Evolutionary conservation across 2,113 vertebrate species (phyloP), one percentile per base, ranked within the genome.

Genomic region (Eptesicus fuscus): DNA sequence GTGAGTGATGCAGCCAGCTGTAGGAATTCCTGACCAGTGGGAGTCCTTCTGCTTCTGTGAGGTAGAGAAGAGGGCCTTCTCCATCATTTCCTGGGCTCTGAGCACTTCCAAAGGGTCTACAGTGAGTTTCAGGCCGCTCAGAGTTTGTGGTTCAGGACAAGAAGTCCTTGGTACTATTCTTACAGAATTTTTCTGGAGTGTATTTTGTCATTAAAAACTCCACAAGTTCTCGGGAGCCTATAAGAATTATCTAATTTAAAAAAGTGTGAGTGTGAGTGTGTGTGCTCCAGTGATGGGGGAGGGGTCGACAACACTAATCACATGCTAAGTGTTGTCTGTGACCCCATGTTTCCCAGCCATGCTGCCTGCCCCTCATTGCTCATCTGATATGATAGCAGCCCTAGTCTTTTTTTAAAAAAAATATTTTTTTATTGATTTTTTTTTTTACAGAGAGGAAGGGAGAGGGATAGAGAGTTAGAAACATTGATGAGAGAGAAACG

Each of bases 271-370:
- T 17, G 35, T 2, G 49, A 10, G 42, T 53, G 53, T 23, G 65
- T 25, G 37, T 25, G 71, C 25, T 63, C 59, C 23, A 20, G 42
- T 14, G 77, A 69, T 10, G n/a, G 47, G 25, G 35, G 17, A 3
- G 0, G 22, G 42, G 23, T 32, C 0, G 0, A 11, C 25, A 23
- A 17, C 2, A 23, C 32, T 37, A 5, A 18, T 65, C 32, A 0
- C 10, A 3, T 2, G 32, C 61, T 42, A 37, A 32, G 1, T 51
- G 77, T n/a, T 8, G n/a, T 53, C 65, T 37, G 25, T 11, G 84
- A 86, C 13, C 25, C 32, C 42, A 13, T 11, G n/a, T 8, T 44
- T 49, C 77, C 59, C 37, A 28, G 85, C 0, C 1, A 25, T 17
- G 5, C 53, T 40, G 42, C n/a, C 76, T 67, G 49, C 22, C 40